Conservation (phyloP, 64 coral and sea anemone genomes). For the Montipora sp. region DNA sequence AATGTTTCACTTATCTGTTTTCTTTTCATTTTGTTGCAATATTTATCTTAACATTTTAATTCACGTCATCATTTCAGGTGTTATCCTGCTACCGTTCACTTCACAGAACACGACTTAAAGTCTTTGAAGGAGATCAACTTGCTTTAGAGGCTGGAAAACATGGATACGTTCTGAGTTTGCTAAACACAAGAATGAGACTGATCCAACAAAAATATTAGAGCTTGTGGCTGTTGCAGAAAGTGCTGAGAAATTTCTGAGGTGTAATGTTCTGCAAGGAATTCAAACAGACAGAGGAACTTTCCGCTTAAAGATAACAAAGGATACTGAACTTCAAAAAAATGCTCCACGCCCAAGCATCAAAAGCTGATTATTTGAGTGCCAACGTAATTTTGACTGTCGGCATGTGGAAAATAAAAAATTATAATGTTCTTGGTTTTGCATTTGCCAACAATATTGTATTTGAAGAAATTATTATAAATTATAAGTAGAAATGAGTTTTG, state of each 20-base stretch:
- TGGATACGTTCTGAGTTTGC: slow-evolving; percentile 75
- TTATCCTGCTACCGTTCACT: slow-evolving; percentile 78
- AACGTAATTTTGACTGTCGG: no score
- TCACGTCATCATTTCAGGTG: slow-evolving; percentile 47
- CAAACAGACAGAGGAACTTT: slow-evolving; percentile 50
- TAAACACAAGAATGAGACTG: slow-evolving; percentile 82
- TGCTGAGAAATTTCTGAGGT: slow-evolving; percentile 72
- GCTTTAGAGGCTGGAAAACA: slow-evolving; percentile 75
- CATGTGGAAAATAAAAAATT: no score
- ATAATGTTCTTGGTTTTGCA: no score
- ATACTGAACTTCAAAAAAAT: slow-evolving; percentile 63
- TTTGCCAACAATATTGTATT: no score
- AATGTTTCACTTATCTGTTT: no score
- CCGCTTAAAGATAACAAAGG: slow-evolving; percentile 62
- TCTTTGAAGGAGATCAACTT: slow-evolving; percentile 69
- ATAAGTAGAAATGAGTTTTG: no score
- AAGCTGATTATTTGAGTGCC: neutral
- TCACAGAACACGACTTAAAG: slow-evolving; percentile 77
- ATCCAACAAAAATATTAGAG: slow-evolving; percentile 75
- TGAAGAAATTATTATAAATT: no score
- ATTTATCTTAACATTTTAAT: neutral
- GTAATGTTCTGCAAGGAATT: slow-evolving; percentile 80
- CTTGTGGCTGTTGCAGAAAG: slow-evolving; percentile 73
- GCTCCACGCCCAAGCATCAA: neutral
- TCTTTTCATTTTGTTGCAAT: no score